These are phyloP conservation scores for Lucilia cuprina DNA, from an alignment of 1,140 invertebrate genomes.

Conservation along the genomic window DNA sequence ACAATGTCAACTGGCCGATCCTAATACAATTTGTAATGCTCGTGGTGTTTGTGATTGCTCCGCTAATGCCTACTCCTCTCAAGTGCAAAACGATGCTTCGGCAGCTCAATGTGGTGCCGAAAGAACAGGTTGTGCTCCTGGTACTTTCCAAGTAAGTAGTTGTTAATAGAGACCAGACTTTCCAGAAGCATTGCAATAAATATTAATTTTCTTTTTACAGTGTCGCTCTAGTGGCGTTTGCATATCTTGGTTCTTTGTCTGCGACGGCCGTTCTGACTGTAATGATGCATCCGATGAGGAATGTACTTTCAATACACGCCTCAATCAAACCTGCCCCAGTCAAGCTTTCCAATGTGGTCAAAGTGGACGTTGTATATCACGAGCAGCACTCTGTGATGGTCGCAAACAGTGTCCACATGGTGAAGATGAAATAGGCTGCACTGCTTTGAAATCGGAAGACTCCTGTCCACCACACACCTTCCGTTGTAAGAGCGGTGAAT, in stretches of 20 bases:
- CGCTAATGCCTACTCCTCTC: conserved; percentile 48
- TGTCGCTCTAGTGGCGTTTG: conserved; percentile 83
- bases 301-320: conserved; percentile 64
- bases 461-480: conserved; percentile 81
- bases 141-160: conserved; percentile 79
- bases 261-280: conserved; percentile 79
- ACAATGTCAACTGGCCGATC: conserved; percentile 82
- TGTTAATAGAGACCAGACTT: background rate
- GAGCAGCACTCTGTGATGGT: conserved; percentile 80
- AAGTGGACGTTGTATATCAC: conserved; percentile 77
- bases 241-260: conserved; percentile 91
- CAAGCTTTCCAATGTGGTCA: conserved; percentile 72
- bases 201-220: conserved; percentile 54
- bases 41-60: conserved; percentile 82
- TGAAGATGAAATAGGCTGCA: conserved; percentile 81
- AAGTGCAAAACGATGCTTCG: conserved; percentile 25
- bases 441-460: conserved; percentile 66
- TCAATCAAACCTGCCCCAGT: conserved; percentile 54
- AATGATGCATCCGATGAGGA: conserved; percentile 84
- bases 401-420: conserved; percentile 77
- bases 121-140: conserved; percentile 77
- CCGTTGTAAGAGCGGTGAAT: conserved; percentile 82
- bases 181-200: too few species aligned
- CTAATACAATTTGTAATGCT: conserved; percentile 75
- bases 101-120: conserved; percentile 71